Evolutionary conservation across 2,113 vertebrate genomes (phyloP).

Genomic region (Microtus pennsylvanicus): DNA sequence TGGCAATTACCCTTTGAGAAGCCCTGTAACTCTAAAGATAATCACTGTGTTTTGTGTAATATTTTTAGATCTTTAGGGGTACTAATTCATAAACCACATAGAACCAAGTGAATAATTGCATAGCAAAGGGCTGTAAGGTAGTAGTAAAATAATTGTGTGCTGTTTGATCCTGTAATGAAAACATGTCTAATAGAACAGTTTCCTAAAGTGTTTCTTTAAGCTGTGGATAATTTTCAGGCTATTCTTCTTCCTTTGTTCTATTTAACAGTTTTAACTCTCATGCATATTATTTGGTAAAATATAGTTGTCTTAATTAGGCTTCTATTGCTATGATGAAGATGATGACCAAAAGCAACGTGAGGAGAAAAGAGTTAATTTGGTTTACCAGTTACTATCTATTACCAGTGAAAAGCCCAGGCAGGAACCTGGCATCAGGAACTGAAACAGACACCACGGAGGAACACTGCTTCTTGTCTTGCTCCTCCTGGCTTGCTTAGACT

Average conservation of each 20-base stretch:
- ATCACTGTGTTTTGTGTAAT: slow-evolving; percentile 67
- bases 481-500: not conserved
- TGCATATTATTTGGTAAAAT: slow-evolving; percentile 53
- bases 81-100: slow-evolving; percentile 75
- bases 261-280: not conserved
- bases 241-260: slow-evolving; percentile 10
- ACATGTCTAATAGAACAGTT: slow-evolving; percentile 56
- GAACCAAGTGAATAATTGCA: slow-evolving; percentile 73
- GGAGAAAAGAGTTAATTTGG: too few relatives aligned
- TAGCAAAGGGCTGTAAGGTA: slow-evolving; percentile 64
- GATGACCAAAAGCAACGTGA: not conserved
- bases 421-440: not conserved
- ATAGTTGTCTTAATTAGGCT: not conserved
- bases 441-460: not conserved
- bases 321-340: not conserved
- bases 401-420: not conserved
- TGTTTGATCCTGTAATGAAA: slow-evolving; percentile 68
- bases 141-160: slow-evolving; percentile 73
- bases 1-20: slow-evolving; percentile 71
- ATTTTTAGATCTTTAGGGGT: slow-evolving; percentile 61
- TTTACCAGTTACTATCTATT: too few relatives aligned
- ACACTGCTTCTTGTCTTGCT: not conserved
- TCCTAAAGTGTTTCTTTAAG: slow-evolving; percentile 55
- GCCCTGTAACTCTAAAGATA: slow-evolving; percentile 67
- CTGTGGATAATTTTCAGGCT: not conserved